phyloP scores from a whole-genome alignment of 2,113 vertebrate species.

The Poeciliopsis prolifica region DNA sequence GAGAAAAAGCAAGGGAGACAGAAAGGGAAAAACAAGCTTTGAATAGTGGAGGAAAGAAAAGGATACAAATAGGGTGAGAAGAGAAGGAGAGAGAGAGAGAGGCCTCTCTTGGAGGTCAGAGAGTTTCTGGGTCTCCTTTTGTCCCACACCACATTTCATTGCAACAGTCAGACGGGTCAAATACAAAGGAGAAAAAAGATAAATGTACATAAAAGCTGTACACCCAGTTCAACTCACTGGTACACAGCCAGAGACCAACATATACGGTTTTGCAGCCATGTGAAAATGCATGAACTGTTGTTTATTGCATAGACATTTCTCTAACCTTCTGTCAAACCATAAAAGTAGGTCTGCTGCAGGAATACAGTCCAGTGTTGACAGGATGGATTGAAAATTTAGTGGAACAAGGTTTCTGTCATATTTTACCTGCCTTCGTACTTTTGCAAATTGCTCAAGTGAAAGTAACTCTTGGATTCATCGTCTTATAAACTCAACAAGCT shows the following conservation, averaged over 20 bases:
- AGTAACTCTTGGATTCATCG: no score
- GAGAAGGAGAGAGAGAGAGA: constrained; percentile 41
- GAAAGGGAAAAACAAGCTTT: constrained; percentile 19
- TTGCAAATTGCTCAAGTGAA: not conserved
- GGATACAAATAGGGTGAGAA: constrained; percentile 19
- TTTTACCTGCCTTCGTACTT: not conserved
- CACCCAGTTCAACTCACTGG: constrained; percentile 32
- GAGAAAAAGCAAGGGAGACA: constrained; percentile 5
- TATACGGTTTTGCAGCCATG: not conserved
- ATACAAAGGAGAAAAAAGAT: constrained; percentile 62
- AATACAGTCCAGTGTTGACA: not conserved
- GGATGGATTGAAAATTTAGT: not conserved
- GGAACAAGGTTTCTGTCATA: not conserved
- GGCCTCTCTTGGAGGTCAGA: constrained; percentile 72
- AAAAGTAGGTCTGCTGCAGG: no score
- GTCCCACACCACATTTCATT: constrained; percentile 75
- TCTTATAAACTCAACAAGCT: no score
- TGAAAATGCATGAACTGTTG: not conserved
- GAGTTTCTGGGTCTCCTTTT: constrained; percentile 77
- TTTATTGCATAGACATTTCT: not conserved
- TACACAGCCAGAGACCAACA: not conserved
- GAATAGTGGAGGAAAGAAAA: constrained; percentile 23
- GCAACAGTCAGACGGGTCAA: constrained; percentile 69
- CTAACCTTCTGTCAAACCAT: no score
- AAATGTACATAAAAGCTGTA: constrained; percentile 42